phyloP scores from a whole-genome alignment of 2,113 vertebrate genomes.

The Planiliza haematocheilus region DNA sequence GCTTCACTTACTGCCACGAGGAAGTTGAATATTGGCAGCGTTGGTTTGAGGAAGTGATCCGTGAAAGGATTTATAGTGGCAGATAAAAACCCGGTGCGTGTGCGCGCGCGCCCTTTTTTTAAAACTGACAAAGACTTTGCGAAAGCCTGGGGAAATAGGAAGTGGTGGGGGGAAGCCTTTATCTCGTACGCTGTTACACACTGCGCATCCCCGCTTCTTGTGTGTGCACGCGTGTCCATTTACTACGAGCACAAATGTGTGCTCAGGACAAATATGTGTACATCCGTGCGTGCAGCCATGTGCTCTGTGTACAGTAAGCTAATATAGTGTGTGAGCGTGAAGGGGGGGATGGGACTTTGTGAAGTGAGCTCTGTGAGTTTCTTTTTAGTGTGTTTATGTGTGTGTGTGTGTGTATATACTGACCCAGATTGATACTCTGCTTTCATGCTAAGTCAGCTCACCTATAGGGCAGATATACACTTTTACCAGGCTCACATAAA shows the following conservation, averaged over 20 bases:
- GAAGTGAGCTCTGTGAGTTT: constrained; percentile 53
- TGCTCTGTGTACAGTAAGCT: constrained; percentile 70
- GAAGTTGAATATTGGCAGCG: constrained; percentile 68
- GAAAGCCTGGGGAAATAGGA: constrained; percentile 38
- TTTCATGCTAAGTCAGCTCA: constrained; percentile 52
- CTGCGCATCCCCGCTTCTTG: constrained; percentile 16
- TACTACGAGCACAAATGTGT: constrained; percentile 19
- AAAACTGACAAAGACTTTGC: constrained; percentile 59
- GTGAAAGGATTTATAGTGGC: constrained; percentile 62
- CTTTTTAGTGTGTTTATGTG: constrained; percentile 31
- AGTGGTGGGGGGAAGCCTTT: constrained; percentile 29
- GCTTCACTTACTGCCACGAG: constrained; percentile 47
- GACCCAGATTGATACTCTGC: constrained; percentile 74
- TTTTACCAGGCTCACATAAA: not conserved
- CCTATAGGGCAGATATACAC: constrained; percentile 40
- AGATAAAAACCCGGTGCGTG: constrained; percentile 55
- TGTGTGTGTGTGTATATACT: constrained; percentile 45
- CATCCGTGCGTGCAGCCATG: constrained; percentile 40
- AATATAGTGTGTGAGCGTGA: constrained; percentile 62
- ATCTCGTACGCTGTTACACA: constrained; percentile 48
- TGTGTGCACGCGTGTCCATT: constrained; percentile 37
- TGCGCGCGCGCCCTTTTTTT: constrained; percentile 19
- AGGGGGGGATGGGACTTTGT: constrained; percentile 51
- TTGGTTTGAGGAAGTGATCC: constrained; percentile 71
- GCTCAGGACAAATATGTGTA: constrained; percentile 37